Percentiles rank a stretch among this genome's conserved stretches.
These are phyloP conservation scores for Sinopyrophorus schimmeli DNA, from an alignment of 2,888 invertebrate genomes.

Conservation along the genomic window DNA sequence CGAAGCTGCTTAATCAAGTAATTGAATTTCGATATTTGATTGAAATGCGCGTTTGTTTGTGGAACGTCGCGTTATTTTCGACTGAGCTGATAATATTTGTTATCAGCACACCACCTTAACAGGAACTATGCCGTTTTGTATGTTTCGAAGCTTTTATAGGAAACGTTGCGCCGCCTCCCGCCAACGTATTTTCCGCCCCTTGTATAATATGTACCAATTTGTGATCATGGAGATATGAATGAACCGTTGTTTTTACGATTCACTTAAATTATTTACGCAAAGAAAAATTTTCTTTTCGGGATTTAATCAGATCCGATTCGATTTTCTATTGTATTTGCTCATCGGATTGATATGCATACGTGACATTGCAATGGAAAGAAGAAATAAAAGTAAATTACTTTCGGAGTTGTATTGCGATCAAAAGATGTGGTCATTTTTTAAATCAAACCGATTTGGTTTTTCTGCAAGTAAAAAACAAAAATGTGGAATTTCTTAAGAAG, in stretches of 20 bases:
- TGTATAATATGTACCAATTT: conserved; percentile 27
- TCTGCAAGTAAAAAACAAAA: too few relatives aligned
- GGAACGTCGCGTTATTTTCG: not conserved
- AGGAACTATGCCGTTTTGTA: conserved; percentile 33
- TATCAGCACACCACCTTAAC: conserved; percentile 33
- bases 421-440: too few relatives aligned
- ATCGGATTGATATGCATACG: too few relatives aligned
- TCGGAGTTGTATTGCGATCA: not conserved
- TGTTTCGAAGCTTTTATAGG: conserved; percentile 37
- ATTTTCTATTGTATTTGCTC: not conserved
- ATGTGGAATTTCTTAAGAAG: too few relatives aligned
- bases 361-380: not conserved
- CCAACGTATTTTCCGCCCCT: conserved; percentile 37
- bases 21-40: conserved; percentile 23
- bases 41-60: not conserved
- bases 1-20: conserved; percentile 22
- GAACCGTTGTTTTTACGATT: conserved; percentile 23
- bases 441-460: too few relatives aligned
- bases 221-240: conserved; percentile 23
- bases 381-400: not conserved
- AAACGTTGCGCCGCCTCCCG: conserved; percentile 38
- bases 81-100: conserved; percentile 21
- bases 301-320: not conserved
- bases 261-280: conserved; percentile 13
- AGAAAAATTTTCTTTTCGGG: too few relatives aligned